Evolutionary conservation across 2,888 invertebrate genomes (phyloP).

Genomic region (Nephrotoma flavescens): DNA sequence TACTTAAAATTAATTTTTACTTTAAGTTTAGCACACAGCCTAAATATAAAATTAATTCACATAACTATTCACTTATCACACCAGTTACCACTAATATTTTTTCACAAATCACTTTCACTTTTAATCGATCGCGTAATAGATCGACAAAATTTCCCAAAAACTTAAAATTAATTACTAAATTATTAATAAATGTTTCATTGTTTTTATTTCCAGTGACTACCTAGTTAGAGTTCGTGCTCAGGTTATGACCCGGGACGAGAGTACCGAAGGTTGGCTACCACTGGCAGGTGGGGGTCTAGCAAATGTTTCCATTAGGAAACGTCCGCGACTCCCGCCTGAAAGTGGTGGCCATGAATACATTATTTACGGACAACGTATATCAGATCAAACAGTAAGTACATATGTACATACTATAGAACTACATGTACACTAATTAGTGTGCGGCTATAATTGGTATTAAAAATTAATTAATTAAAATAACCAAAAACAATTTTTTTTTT

Average conservation of each 20-base stretch:
- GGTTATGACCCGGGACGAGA: slow-evolving; percentile 98
- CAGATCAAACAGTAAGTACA: slow-evolving; percentile 74
- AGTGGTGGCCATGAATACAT: slow-evolving; percentile 67
- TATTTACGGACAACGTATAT: slow-evolving; percentile 83
- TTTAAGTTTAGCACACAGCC: too few species aligned
- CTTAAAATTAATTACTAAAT: too few species aligned
- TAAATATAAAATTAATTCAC: too few species aligned
- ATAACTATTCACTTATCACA: too few species aligned
- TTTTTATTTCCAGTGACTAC: slow-evolving; percentile 55
- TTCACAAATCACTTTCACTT: neutral
- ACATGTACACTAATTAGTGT: neutral
- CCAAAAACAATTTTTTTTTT: slow-evolving; percentile 5
- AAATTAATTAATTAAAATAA: neutral
- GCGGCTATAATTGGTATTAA: neutral
- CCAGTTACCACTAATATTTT: neutral
- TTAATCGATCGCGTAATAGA: neutral
- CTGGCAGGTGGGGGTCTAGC: slow-evolving; percentile 88
- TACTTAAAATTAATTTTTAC: too few species aligned
- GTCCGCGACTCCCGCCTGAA: slow-evolving; percentile 40
- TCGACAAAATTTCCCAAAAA: too few species aligned
- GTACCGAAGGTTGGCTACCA: slow-evolving; percentile 91
- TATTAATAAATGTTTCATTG: neutral
- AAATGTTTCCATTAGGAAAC: slow-evolving; percentile 78
- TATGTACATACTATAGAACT: neutral
- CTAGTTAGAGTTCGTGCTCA: slow-evolving; percentile 96